Base-by-base conservation (phyloP, 2,113 vertebrate genomes). In the Lepisosteus osseus region DNA sequence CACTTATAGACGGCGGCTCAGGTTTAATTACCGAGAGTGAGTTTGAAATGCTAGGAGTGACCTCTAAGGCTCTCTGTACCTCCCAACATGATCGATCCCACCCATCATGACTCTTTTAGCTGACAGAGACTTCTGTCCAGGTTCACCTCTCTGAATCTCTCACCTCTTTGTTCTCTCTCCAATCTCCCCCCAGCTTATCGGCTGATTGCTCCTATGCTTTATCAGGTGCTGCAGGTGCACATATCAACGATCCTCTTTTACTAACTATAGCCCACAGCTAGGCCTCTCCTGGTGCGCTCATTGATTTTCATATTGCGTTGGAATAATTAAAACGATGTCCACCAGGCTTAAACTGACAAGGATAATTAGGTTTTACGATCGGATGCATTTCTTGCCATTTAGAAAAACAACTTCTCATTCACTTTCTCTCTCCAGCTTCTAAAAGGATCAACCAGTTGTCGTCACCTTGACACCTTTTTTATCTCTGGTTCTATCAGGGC, bases 361-460 rank as follows among this genome's bases (percentile, higher is more conserved):
- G 88, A 86, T 93, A 94, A 94, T 94, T 90, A 89, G 86, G 83
- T 92, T 91, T 90, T 89, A 88, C 91, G 94, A 94, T 93, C 93
- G 89, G 88, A 93, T 88, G 85, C 85, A 87, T 86, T 86, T 86
- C 70, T 78, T 76, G 83, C 83, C 80, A 81, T 80, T 81, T 80
- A 43, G 41, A 76, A 65, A 17, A 69, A 56, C 66, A 41, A 44
- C 13, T 54, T 59, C 61, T 15, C 61, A 3, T 47, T 51, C 44
- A n/a, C 13, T 6, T 64, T 69, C 45, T 29, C 63, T 69, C 65
- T 62, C 45, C 14, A 54, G 29, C 45, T 15, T 15, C 14, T 61
- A 11, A 11, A 61, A 61, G 14, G 13, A 13, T 6, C 14, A 6
- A 13, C 13, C 6, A 11, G 7, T 7, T 61, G 17, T 61, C 51